phyloP scores from a whole-genome alignment of 2,888 invertebrate genomes.

The Oxystoma pomonae region DNA sequence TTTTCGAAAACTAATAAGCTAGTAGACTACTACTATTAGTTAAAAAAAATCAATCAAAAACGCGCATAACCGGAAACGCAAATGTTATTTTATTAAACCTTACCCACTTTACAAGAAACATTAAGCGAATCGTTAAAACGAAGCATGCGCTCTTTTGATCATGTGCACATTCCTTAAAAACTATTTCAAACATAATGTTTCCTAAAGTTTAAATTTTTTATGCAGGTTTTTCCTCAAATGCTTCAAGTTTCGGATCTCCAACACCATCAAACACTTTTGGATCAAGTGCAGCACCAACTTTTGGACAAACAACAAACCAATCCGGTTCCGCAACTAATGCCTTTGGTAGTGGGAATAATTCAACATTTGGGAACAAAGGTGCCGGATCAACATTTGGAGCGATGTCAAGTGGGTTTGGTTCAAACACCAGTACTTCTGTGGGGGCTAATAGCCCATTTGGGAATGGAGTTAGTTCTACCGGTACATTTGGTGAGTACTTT shows the following conservation, averaged over 20 bases:
- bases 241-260: not conserved
- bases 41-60: too few species aligned
- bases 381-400: slow-evolving; percentile 9
- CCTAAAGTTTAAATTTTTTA: too few species aligned
- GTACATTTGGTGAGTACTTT: slow-evolving; percentile 2
- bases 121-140: too few species aligned
- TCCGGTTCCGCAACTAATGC: not conserved
- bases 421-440: slow-evolving; percentile 8
- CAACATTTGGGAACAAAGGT: not conserved
- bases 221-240: not conserved
- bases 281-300: slow-evolving; percentile 7
- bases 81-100: too few species aligned
- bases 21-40: too few species aligned
- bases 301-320: slow-evolving; percentile 4
- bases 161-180: too few species aligned
- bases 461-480: not conserved
- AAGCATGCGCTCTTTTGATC: too few species aligned
- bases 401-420: slow-evolving; percentile 5
- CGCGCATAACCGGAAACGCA: too few species aligned
- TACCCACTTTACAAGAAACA: too few species aligned
- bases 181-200: too few species aligned
- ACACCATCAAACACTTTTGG: not conserved
- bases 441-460: slow-evolving; percentile 9
- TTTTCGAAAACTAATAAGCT: too few species aligned
- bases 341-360: not conserved